phyloP scores from a whole-genome alignment of 2,797 vertebrate genomes.

The Lithobates pipiens region DNA sequence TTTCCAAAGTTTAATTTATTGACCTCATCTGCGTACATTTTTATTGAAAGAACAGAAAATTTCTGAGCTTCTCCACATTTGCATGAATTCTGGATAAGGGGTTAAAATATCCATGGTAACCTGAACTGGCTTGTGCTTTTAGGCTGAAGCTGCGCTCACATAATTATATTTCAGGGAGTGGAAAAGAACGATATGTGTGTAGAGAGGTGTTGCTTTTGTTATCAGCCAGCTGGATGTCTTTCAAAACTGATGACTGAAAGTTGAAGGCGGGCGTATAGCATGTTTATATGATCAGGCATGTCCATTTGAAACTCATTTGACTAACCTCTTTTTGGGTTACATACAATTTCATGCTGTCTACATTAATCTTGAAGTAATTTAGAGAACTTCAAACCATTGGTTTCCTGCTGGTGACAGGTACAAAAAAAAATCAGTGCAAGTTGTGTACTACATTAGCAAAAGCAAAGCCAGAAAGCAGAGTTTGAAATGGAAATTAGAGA shows the following conservation, averaged over 20 bases:
- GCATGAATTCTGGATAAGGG: neutral
- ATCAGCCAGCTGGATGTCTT: constrained; percentile 40
- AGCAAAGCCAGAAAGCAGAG: constrained; percentile 11
- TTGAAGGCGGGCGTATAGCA: constrained; percentile 24
- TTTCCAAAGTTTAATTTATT: neutral
- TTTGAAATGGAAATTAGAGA: constrained; percentile 9
- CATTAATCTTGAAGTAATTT: constrained; percentile 42
- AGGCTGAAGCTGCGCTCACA: constrained; percentile 23
- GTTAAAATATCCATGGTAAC: constrained; percentile 54
- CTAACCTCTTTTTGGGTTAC: constrained; percentile 27
- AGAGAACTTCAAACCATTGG: constrained; percentile 29
- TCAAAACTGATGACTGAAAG: constrained; percentile 31
- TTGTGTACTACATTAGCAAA: constrained; percentile 21
- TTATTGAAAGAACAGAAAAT: neutral
- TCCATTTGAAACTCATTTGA: constrained; percentile 33
- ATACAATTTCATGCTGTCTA: constrained; percentile 41
- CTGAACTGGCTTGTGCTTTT: constrained; percentile 43
- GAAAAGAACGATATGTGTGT: constrained; percentile 26
- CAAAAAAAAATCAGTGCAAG: constrained; percentile 14
- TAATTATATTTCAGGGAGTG: constrained; percentile 55
- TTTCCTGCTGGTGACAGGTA: neutral
- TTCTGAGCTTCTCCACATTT: neutral
- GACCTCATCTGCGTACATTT: neutral
- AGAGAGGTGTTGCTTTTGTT: constrained; percentile 56
- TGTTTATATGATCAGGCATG: constrained; percentile 43